Evolutionary conservation across 1,140 invertebrate species (phyloP).

Genomic region (Leptopilina clavipes): DNA sequence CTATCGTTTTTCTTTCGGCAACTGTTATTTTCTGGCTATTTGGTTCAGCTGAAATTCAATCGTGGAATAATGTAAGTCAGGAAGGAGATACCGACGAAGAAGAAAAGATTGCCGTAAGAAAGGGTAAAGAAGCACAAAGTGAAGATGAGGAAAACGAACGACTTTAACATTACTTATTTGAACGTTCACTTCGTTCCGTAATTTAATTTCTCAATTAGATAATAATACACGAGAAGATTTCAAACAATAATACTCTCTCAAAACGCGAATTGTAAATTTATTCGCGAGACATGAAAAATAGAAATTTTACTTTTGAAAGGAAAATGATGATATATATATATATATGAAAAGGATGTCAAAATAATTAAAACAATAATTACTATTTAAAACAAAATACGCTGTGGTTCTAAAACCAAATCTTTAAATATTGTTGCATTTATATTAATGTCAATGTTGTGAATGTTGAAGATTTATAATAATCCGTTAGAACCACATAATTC

Average conservation of each 20-base stretch:
- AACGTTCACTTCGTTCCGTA: not conserved
- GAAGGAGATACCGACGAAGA: conserved; percentile 48
- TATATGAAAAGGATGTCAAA: too few species aligned
- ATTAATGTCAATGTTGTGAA: conserved; percentile 20
- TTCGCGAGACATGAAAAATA: not conserved
- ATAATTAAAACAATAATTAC: not conserved
- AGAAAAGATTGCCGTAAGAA: conserved; percentile 57
- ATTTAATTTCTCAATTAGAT: conserved; percentile 19
- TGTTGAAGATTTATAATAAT: not conserved
- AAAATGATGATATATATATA: too few species aligned
- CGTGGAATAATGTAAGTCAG: conserved; percentile 77
- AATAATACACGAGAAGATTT: conserved; percentile 18
- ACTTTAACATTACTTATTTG: conserved; percentile 51
- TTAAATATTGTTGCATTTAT: not conserved
- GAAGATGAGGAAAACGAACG: conserved; percentile 66
- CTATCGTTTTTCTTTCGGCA: conserved; percentile 81
- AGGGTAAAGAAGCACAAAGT: conserved; percentile 40
- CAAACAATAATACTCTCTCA: conserved; percentile 6
- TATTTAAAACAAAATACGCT: not conserved
- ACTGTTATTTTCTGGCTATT: conserved; percentile 82
- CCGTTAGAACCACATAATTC: not conserved
- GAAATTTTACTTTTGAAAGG: not conserved
- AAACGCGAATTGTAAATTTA: not conserved
- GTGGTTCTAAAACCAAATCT: not conserved
- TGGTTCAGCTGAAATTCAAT: conserved; percentile 79